Evolutionary conservation across 2,113 vertebrate genomes (phyloP).

Genomic region (Taxidea taxus): DNA sequence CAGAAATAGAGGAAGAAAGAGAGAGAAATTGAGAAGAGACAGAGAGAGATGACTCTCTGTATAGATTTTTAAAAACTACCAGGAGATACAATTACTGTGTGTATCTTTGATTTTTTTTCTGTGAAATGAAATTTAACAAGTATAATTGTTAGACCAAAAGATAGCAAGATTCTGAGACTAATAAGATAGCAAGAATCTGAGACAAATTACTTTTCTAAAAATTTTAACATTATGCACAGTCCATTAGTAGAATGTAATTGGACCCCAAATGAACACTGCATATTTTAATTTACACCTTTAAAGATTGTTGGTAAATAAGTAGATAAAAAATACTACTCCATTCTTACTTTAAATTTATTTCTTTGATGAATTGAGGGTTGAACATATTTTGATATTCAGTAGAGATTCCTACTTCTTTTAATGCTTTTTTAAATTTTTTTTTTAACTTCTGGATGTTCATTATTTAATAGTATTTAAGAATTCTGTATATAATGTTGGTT

Average conservation of each 20-base stretch:
- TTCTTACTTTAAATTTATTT: neutral
- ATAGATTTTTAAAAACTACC: neutral
- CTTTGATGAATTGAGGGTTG: neutral
- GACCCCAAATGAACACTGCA: neutral
- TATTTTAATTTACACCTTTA: slow-evolving; percentile 10
- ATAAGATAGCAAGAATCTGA: no score
- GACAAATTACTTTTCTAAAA: neutral
- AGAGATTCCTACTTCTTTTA: neutral
- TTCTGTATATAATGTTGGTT: neutral
- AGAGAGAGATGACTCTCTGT: neutral
- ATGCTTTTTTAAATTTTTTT: neutral
- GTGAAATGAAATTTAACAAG: neutral
- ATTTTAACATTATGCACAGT: neutral
- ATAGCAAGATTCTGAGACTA: neutral
- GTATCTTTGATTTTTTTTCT: neutral
- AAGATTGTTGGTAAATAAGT: neutral
- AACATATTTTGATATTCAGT: neutral
- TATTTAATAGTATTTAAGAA: neutral
- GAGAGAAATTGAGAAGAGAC: neutral
- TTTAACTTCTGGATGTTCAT: neutral
- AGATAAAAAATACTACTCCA: neutral
- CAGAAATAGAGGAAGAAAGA: neutral
- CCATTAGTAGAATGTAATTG: neutral
- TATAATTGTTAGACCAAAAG: neutral
- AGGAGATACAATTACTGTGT: neutral